A percentile compares a stretch with the other conserved stretches of the same genome.
These are phyloP conservation scores for silkworm (Bombyx mori) DNA, from an alignment of 1,140 invertebrate species.

Conservation along the genomic window ASM3026992v2 NC_085111.1:15412001-15412500, in stretches of 20 bases:
- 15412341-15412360: conserved; percentile 38
- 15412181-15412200: conserved; percentile 3
- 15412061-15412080: conserved; percentile 9
- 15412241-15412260: conserved; percentile 42
- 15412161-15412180: too few species aligned
- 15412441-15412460: not conserved
- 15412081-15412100: conserved; percentile 12
- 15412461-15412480: not conserved
- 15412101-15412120: conserved; percentile 12
- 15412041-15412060: conserved; percentile 10
- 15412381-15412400: conserved; percentile 22
- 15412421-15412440: not conserved
- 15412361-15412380: conserved; percentile 50
- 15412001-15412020: too few species aligned
- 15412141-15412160: too few species aligned
- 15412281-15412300: conserved; percentile 20
- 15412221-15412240: conserved; percentile 60
- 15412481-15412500: conserved; percentile 25
- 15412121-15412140: conserved; percentile 4
- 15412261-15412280: conserved; percentile 17
- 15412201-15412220: conserved; percentile 7
- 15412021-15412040: not conserved
- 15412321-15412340: not conserved
- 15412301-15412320: not conserved
- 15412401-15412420: not conserved